A percentile compares a stretch with the other conserved stretches of the same genome.
These are phyloP conservation scores for Drosophila sturtevanti DNA, from an alignment of 1,140 invertebrate genomes.

Conservation along the genomic window DNA sequence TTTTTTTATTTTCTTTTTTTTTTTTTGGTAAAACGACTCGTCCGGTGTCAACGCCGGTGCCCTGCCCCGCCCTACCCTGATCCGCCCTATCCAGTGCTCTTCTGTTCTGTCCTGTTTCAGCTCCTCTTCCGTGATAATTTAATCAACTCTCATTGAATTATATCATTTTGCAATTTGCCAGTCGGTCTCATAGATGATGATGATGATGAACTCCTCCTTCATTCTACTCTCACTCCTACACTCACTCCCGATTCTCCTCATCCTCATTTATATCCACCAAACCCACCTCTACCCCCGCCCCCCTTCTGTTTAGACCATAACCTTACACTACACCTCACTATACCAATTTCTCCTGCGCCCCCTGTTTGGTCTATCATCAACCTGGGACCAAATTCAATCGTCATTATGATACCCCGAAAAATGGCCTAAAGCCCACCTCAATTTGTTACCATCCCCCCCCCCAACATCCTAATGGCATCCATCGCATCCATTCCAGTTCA, in stretches of 20 bases:
- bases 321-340: too few relatives aligned
- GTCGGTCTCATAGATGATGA: not conserved
- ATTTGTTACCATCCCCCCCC: not conserved
- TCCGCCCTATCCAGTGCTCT: too few relatives aligned
- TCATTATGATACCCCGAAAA: slow-evolving; percentile 64
- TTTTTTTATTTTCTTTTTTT: too few relatives aligned
- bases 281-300: too few relatives aligned
- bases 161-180: slow-evolving; percentile 77
- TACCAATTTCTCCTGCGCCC: not conserved
- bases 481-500: slow-evolving; percentile 25
- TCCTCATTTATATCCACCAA: too few relatives aligned
- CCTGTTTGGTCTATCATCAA: slow-evolving; percentile 6
- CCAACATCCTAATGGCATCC: not conserved
- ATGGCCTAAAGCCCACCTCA: not conserved
- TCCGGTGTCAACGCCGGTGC: not conserved
- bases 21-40: not conserved
- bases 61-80: slow-evolving; percentile 3
- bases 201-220: too few relatives aligned
- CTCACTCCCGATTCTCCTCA: too few relatives aligned
- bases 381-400: slow-evolving; percentile 48
- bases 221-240: not conserved
- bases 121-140: slow-evolving; percentile 65
- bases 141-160: slow-evolving; percentile 80
- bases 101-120: slow-evolving; percentile 6
- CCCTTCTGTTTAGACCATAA: too few relatives aligned